phyloP scores from a whole-genome alignment of 92 coral and sea anemone species.

The Paramuricea clavata region DNA sequence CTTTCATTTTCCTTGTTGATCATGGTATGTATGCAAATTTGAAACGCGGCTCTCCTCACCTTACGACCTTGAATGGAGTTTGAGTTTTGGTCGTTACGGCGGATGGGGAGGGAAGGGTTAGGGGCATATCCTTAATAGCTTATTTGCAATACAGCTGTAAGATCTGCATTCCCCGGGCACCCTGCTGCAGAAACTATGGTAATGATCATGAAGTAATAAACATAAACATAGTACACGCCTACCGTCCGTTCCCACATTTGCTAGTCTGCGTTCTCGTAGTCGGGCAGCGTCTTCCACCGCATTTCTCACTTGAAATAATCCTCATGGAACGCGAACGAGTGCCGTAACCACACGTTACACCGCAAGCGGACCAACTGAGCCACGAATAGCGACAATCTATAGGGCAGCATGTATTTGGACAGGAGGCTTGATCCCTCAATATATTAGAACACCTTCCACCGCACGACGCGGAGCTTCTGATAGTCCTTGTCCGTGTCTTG shows the following conservation, averaged over 20 bases:
- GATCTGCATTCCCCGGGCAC: background rate
- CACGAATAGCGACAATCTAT: constrained; percentile 62
- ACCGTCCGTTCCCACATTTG: constrained; percentile 45
- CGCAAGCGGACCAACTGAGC: constrained; percentile 41
- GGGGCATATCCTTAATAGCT: too few species aligned
- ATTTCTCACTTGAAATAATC: constrained; percentile 24
- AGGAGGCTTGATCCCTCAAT: constrained; percentile 49
- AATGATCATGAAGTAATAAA: background rate
- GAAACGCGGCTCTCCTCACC: too few species aligned
- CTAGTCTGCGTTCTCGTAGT: constrained; percentile 7
- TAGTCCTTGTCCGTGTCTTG: constrained; percentile 50
- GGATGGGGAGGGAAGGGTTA: too few species aligned
- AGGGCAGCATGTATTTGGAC: constrained; percentile 81
- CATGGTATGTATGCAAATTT: too few species aligned
- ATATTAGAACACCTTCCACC: constrained; percentile 10
- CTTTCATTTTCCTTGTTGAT: too few species aligned
- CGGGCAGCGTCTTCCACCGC: constrained; percentile 62
- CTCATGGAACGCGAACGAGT: constrained; percentile 46
- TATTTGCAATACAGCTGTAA: too few species aligned
- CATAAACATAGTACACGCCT: constrained; percentile 18
- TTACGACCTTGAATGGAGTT: too few species aligned
- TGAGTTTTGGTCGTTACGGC: too few species aligned
- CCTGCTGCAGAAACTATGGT: background rate
- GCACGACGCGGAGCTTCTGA: constrained; percentile 15
- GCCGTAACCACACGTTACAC: constrained; percentile 56